These are phyloP conservation scores for Melopsittacus undulatus DNA, from an alignment of 2,797 vertebrate species.

Conservation along the genomic window DNA sequence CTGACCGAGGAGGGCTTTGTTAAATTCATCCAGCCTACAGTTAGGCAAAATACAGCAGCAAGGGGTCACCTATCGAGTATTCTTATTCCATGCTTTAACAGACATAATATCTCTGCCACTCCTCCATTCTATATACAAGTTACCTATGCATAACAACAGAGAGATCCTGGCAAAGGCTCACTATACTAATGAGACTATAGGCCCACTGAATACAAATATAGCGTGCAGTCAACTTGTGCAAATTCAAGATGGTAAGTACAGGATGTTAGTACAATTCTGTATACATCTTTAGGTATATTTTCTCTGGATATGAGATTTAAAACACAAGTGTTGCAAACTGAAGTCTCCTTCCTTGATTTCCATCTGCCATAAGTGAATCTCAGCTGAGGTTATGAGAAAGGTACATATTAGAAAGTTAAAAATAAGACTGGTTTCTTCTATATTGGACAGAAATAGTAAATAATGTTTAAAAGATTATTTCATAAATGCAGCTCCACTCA, in stretches of 20 bases:
- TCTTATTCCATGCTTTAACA: not conserved
- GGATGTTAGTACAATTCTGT: not conserved
- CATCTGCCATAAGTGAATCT: not conserved
- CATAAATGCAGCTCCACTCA: not conserved
- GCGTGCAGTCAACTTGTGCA: not conserved
- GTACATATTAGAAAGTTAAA: not conserved
- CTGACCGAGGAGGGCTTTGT: not conserved
- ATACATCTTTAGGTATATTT: not conserved
- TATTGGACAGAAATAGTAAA: not conserved
- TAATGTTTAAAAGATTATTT: not conserved
- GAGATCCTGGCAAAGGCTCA: not conserved
- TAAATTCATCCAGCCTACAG: not conserved
- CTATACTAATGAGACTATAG: not conserved
- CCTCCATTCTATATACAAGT: not conserved
- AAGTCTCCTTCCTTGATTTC: not conserved
- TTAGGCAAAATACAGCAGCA: not conserved
- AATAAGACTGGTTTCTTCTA: not conserved
- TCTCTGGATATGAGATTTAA: not conserved
- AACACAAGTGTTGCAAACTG: not conserved
- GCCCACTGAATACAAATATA: not conserved
- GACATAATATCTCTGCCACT: not conserved
- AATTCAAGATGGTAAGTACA: not conserved
- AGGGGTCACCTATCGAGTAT: not conserved
- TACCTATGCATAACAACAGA: not conserved
- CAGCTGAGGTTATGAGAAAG: not conserved